A percentile compares a stretch with the other conserved stretches of the same genome.
phyloP scores from a whole-genome alignment of 1,140 invertebrate species.

The Nasonia longicornis region DNA sequence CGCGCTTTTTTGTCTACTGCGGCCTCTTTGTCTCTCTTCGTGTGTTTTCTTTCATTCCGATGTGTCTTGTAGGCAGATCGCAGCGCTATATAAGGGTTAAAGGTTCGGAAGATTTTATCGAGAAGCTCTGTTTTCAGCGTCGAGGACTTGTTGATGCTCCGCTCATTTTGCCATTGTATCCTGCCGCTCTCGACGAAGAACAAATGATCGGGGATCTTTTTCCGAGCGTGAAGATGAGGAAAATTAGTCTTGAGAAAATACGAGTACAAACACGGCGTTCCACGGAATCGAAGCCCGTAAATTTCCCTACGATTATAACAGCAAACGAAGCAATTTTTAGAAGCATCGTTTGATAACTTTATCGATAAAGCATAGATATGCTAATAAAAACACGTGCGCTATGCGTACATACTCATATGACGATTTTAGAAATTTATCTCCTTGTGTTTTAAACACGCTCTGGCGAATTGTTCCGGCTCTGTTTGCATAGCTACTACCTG shows the following conservation, averaged over 20 bases:
- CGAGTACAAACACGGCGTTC: too few species aligned
- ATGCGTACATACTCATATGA: background rate
- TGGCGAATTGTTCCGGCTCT: background rate
- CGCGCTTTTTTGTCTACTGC: background rate
- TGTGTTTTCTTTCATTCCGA: background rate
- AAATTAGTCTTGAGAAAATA: background rate
- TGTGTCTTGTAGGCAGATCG: background rate
- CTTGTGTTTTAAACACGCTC: background rate
- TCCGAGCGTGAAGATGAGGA: background rate
- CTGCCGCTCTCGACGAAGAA: background rate
- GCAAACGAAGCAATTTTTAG: background rate
- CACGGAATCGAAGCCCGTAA: too few species aligned
- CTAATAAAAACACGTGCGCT: background rate
- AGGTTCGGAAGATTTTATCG: constrained; percentile 20
- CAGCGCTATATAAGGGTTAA: constrained; percentile 23
- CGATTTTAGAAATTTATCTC: background rate
- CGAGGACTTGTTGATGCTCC: constrained; percentile 7
- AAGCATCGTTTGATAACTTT: background rate
- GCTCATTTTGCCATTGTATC: background rate
- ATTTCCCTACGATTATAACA: too few species aligned
- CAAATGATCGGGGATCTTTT: background rate
- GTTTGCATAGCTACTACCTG: constrained; percentile 3
- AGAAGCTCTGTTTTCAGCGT: background rate
- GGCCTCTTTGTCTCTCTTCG: background rate
- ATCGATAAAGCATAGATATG: background rate